These are phyloP conservation scores for Semnopithecus entellus DNA, from an alignment of 2,113 vertebrate species.

Conservation along the genomic window DNA sequence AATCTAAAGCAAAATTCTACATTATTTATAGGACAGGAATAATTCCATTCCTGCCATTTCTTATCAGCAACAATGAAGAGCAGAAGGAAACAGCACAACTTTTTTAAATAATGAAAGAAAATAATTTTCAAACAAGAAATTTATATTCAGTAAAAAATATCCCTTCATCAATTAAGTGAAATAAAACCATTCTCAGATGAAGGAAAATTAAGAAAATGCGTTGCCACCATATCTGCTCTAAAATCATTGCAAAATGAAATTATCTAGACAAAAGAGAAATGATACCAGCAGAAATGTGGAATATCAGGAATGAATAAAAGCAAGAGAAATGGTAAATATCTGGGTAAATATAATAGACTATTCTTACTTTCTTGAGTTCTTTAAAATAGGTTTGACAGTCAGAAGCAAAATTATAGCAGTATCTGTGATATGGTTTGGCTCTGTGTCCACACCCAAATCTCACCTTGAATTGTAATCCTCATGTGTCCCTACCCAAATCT, in stretches of 20 bases:
- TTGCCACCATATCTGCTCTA: not conserved
- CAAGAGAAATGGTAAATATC: not conserved
- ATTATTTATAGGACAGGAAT: not conserved
- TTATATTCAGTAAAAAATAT: not conserved
- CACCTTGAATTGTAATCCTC: too few species aligned
- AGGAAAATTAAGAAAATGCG: not conserved
- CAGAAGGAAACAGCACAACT: not conserved
- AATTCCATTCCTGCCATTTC: not conserved
- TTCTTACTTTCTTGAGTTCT: not conserved
- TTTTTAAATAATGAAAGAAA: not conserved
- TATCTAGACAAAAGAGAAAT: not conserved
- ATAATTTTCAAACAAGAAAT: not conserved
- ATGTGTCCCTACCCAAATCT: too few species aligned
- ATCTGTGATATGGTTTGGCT: not conserved
- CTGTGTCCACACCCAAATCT: too few species aligned
- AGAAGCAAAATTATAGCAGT: not conserved
- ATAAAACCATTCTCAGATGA: not conserved
- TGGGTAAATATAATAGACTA: not conserved
- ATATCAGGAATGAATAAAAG: not conserved
- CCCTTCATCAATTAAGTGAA: not conserved
- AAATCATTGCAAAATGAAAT: not conserved
- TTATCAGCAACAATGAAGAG: not conserved
- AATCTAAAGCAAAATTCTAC: not conserved
- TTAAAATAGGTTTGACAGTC: not conserved
- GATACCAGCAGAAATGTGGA: not conserved